Conservation (phyloP, 2,113 vertebrate species). For the Morone saxatilis region DNA sequence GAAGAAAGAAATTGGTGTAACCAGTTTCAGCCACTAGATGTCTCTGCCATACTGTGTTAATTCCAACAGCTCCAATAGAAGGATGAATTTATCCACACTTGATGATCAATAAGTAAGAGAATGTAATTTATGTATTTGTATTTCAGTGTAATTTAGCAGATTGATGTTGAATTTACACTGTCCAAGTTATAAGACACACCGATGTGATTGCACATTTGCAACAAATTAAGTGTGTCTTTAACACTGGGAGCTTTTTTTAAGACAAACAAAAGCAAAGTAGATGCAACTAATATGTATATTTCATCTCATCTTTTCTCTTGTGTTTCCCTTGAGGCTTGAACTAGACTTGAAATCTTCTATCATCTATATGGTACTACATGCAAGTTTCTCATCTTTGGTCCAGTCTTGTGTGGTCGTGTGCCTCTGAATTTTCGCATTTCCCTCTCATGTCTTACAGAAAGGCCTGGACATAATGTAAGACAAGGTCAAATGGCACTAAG, state of each 20-base stretch:
- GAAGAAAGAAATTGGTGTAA: neutral
- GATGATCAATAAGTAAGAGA: constrained; percentile 10
- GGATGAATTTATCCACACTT: neutral
- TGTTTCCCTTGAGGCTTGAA: neutral
- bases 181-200: neutral
- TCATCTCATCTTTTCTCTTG: neutral
- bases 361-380: neutral
- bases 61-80: neutral
- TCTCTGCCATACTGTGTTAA: constrained; percentile 66
- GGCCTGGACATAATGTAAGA: neutral
- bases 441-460: neutral
- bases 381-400: constrained; percentile 2
- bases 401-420: neutral
- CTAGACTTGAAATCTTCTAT: neutral
- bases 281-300: neutral
- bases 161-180: neutral
- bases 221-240: neutral
- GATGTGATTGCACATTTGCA: neutral
- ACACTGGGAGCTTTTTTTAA: neutral
- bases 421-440: neutral
- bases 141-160: neutral
- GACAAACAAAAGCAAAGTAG: neutral
- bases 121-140: neutral
- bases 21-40: constrained; percentile 79
- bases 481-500: neutral